phyloP scores from a whole-genome alignment of 2,888 invertebrate genomes.

The Tupiocoris notatus region DNA sequence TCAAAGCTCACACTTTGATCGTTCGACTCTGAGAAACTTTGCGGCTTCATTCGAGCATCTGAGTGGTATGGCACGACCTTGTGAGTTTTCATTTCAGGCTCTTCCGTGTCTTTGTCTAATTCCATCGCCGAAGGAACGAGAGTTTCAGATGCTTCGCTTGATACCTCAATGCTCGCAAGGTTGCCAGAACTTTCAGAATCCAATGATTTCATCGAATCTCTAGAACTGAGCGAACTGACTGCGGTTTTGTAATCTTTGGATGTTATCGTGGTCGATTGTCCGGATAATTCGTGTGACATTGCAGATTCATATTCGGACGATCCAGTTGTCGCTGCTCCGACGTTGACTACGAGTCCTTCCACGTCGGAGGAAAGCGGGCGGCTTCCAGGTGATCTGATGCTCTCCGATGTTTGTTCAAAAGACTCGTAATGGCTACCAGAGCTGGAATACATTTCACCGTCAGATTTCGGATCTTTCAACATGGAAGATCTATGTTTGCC shows the following conservation, averaged over 20 bases:
- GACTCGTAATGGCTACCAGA: constrained; percentile 88
- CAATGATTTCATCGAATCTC: constrained; percentile 85
- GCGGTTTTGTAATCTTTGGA: constrained; percentile 86
- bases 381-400: constrained; percentile 63
- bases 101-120: constrained; percentile 63
- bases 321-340: constrained; percentile 63
- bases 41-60: constrained; percentile 47
- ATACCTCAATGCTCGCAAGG: constrained; percentile 78
- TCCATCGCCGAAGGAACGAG: constrained; percentile 87
- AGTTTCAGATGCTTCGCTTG: constrained; percentile 89
- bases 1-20: constrained; percentile 48
- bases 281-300: constrained; percentile 72
- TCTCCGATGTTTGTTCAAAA: constrained; percentile 67
- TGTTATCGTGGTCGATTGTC: constrained; percentile 63
- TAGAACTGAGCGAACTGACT: constrained; percentile 80
- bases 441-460: constrained; percentile 64
- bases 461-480: constrained; percentile 36
- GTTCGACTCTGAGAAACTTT: constrained; percentile 46
- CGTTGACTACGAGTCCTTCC: constrained; percentile 65
- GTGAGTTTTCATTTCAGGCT: constrained; percentile 51
- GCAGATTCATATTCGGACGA: constrained; percentile 78
- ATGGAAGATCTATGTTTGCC: constrained; percentile 52
- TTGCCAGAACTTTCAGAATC: constrained; percentile 88
- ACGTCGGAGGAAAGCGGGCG: constrained; percentile 84
- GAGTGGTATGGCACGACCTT: constrained; percentile 46